Evolutionary conservation across 2,113 vertebrate genomes (phyloP), one percentile per base, ranked within the genome.

Genomic region (Chunga burmeisteri): DNA sequence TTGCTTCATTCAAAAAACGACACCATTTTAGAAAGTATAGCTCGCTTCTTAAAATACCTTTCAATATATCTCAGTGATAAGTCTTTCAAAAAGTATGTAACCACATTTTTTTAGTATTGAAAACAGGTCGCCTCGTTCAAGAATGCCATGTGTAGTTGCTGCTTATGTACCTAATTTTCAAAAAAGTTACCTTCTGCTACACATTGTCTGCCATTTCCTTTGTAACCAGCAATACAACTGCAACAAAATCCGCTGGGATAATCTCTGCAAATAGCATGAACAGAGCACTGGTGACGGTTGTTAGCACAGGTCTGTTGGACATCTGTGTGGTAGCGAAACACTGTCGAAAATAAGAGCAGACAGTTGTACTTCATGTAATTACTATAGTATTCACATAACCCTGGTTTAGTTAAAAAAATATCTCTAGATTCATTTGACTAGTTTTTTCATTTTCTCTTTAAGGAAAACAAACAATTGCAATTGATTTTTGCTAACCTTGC

Each of bases 131-230:
- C 9, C 18, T 75, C 19, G 38, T 56, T 85, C 34, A 81, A 89
- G 36, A 75, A 23, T 16, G 13, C 20, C 25, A 5, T 1, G 2
- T 20, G 21, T 29, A 73, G 68, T 30, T 38, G 38, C 27, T 66
- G 59, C 30, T 27, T 22, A 49, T 4, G 17, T 14, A 46, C 18
- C 15, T 16, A 46, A 62, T 53, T 77, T 81, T 90, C 11, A 38
- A 59, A 63, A 32, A 58, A 63, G 7, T 96, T 97, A 99, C 99
- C 99, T 97, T 99, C 99, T 29, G 99, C 98, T 19, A 99, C 98
- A 74, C 99, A 99, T 23, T 99, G 98, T 59, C 98, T 98, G 88
- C 99, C 99, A 14, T 99, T 99, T 77, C 99, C 99, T 21, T 99
- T 99, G 96, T 98, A 99, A 22, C 99, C 99, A 18, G 98, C 98